Evolutionary conservation across 2,113 vertebrate genomes (phyloP), one percentile per base, ranked within the genome.

Genomic region (Bubo blakistoni): DNA sequence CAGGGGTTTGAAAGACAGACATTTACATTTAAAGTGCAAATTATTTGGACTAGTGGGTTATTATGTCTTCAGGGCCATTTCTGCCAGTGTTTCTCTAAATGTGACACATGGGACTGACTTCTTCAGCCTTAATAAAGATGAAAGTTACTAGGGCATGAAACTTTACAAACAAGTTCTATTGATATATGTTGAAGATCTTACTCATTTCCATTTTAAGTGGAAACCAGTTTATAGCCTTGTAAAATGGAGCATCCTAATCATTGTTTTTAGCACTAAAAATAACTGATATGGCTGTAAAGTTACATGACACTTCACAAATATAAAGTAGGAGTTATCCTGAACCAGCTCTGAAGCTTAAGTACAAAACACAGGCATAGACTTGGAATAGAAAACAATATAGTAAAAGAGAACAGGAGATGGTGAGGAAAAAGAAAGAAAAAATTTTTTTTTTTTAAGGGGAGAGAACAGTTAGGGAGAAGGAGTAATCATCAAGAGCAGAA

Each of bases 181-280:
- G 94, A 93, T 95, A 73, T 78, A 93, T 86, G 88, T 67, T 86
- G 65, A 81, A 92, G 76, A 93, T 38, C 88, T 92, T 66, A 36
- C 86, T 96, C 76, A 95, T 96, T 96, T 94, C 86, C 95, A 96
- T 95, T 97, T 95, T 94, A 96, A 96, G 90, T 97, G 86, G 81
- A 86, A 97, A 77, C 71, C 82, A 92, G 78, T 88, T 97, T 92
- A 94, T 66, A 86, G 81, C 74, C 70, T 93, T 94, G 88, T 94
- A 86, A 96, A 96, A 90, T 88, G 69, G 59, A 88, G 82, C 71
- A 71, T 81, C 67, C 67, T 86, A 92, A 93, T 95, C 29, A 95
- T 86, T 93, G 86, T 36, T 90, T 88, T 86, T 81, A 92, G 71
- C 88, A 90, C 51, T 95, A 83, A 86, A 96, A 94, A 70, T 70